Evolutionary conservation across 2,797 vertebrate species (phyloP), one percentile per base, ranked within the genome.

Genomic region (Sebastes dallii): DNA sequence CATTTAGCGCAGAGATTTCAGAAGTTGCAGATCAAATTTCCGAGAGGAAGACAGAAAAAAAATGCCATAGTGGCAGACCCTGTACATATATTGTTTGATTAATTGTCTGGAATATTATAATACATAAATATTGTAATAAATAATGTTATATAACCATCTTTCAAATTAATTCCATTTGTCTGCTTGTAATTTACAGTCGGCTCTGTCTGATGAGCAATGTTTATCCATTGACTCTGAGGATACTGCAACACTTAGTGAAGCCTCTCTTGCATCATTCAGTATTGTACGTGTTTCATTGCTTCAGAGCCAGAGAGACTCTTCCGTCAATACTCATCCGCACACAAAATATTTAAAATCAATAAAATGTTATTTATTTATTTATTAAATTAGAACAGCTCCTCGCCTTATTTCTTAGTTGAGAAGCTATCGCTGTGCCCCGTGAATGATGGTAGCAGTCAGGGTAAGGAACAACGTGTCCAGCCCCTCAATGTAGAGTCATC

Each of bases 331-430:
- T 42, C 3, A 29, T 62, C 22, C 54, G 46, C 59, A 58, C n/a
- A 42, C n/a, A 39, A 58, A 65, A 72, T 83, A 85, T 82, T 73
- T 32, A 10, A 70, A 80, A 84, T 77, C 72, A 77, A 84, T 79
- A 16, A 34, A 66, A 61, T 24, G 8, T 36, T 25, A 39, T 72
- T 61, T 58, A 46, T 66, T 46, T 25, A 39, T 72, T 61, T 58
- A 46, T 66, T 46, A n/a, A 36, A 76, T 78, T n/a, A 60, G 20
- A 16, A 50, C 14, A 36, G 12, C 20, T 42, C 3, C n/a, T 8
- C 24, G 7, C 4, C 36, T 30, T 39, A 56, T 60, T 66, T 71
- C 11, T 42, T 29, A 42, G 39, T 39, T 11, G 6, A 65, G 29
- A 52, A 18, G 36, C 9, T 14, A 34, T 42, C 1, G 0, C 24